These are phyloP conservation scores for Hylomyscus alleni DNA, from an alignment of 2,797 vertebrate genomes.

Conservation along the genomic window DNA sequence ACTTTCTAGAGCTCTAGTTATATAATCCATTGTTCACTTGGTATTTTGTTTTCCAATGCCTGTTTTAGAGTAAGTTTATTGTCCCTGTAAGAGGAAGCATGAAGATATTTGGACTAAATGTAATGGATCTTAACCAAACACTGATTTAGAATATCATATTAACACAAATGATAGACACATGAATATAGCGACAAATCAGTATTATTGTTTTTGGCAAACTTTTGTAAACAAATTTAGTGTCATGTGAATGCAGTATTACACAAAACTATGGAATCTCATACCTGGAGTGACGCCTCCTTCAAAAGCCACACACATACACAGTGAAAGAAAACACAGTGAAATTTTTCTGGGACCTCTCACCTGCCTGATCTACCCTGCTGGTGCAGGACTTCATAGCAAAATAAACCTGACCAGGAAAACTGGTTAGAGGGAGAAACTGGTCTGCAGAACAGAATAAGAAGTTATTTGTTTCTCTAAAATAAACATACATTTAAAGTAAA, in stretches of 20 bases:
- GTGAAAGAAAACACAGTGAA: not conserved
- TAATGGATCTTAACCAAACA: constrained; percentile 38
- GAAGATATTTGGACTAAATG: not conserved
- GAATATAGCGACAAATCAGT: not conserved
- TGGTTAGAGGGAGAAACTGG: not conserved
- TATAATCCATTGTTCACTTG: not conserved
- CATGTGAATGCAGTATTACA: not conserved
- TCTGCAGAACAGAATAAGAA: constrained; percentile 26
- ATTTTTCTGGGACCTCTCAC: not conserved
- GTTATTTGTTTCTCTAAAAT: not conserved
- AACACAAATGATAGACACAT: not conserved
- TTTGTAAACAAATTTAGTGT: not conserved
- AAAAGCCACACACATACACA: not conserved
- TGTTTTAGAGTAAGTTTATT: not conserved
- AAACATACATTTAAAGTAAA: not conserved
- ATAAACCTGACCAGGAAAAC: not conserved
- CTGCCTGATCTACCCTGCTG: not conserved
- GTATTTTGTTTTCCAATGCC: not conserved
- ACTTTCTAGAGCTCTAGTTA: not conserved
- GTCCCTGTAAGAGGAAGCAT: not conserved
- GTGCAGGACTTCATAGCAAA: not conserved
- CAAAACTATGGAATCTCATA: not conserved
- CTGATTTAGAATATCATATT: not conserved
- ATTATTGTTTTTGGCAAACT: constrained; percentile 22
- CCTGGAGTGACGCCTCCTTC: not conserved